A percentile compares a stretch with the other conserved stretches of the same genome.
These are phyloP conservation scores for Calycopis cecrops DNA, from an alignment of 1,140 invertebrate genomes.

Conservation along the genomic window DNA sequence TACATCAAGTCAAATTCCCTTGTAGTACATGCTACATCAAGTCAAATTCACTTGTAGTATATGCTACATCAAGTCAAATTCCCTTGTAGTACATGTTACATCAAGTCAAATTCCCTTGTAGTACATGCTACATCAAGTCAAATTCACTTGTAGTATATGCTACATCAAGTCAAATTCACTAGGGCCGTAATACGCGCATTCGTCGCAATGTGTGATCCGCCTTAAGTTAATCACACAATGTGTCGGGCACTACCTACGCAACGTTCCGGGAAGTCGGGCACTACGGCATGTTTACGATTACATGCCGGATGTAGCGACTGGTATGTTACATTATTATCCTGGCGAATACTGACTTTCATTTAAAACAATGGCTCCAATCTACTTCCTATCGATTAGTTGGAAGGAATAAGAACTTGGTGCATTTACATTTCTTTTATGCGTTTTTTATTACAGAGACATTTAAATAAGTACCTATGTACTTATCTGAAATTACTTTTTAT, in stretches of 20 bases:
- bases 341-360: conserved; percentile 35
- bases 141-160: too few species aligned
- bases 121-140: too few species aligned
- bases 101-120: too few species aligned
- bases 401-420: background rate
- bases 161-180: too few species aligned
- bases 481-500: too few species aligned
- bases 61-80: too few species aligned
- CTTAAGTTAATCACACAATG: conserved; percentile 38
- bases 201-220: conserved; percentile 13
- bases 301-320: conserved; percentile 56
- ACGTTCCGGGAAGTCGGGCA: conserved; percentile 62
- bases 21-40: too few species aligned
- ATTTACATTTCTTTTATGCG: background rate
- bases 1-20: too few species aligned
- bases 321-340: conserved; percentile 51
- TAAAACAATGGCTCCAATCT: conserved; percentile 18
- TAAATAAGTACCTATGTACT: too few species aligned
- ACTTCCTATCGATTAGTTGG: conserved; percentile 20
- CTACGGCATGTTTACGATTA: conserved; percentile 64
- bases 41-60: too few species aligned
- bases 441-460: too few species aligned
- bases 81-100: too few species aligned
- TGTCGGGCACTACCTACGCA: conserved; percentile 48
- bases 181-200: background rate